Evolutionary conservation across 2,113 vertebrate species (phyloP).

Genomic region (Sorex araneus): DNA sequence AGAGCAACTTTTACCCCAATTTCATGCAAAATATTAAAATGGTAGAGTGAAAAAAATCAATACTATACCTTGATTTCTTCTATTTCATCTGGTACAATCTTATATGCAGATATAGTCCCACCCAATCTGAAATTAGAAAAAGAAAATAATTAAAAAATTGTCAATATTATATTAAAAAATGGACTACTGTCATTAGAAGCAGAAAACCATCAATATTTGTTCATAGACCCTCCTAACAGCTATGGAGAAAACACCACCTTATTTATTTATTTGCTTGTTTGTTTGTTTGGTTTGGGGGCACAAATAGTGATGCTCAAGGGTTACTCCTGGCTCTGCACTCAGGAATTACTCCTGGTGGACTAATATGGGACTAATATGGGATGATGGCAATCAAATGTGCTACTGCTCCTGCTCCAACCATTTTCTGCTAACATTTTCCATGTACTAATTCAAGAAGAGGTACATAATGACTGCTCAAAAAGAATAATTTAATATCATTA

Average conservation of each 20-base stretch:
- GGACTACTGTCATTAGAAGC: slow-evolving; percentile 13
- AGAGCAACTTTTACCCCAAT: not conserved
- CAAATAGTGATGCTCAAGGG: not conserved
- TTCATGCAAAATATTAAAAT: not conserved
- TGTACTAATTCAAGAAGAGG: slow-evolving; percentile 20
- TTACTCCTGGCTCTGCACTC: no score
- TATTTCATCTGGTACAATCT: slow-evolving; percentile 99
- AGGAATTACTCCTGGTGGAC: no score
- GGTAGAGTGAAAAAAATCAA: slow-evolving; percentile 78
- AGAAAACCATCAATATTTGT: slow-evolving; percentile 21
- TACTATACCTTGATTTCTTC: slow-evolving; percentile 99
- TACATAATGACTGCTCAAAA: slow-evolving; percentile 21
- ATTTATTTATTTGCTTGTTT: no score
- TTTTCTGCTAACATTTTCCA: slow-evolving; percentile 25
- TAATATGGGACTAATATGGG: no score
- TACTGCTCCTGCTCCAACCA: not conserved
- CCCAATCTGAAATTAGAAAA: slow-evolving; percentile 94
- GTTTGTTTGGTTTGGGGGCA: no score
- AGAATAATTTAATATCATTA: not conserved
- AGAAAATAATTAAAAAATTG: slow-evolving; percentile 86
- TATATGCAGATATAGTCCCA: slow-evolving; percentile 98
- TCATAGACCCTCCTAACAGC: not conserved
- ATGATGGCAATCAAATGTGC: no score
- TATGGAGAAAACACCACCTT: slow-evolving; percentile 9
- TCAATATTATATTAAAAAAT: slow-evolving; percentile 60